phyloP scores from a whole-genome alignment of 2,113 vertebrate genomes.

The Pampusana beccarii region DNA sequence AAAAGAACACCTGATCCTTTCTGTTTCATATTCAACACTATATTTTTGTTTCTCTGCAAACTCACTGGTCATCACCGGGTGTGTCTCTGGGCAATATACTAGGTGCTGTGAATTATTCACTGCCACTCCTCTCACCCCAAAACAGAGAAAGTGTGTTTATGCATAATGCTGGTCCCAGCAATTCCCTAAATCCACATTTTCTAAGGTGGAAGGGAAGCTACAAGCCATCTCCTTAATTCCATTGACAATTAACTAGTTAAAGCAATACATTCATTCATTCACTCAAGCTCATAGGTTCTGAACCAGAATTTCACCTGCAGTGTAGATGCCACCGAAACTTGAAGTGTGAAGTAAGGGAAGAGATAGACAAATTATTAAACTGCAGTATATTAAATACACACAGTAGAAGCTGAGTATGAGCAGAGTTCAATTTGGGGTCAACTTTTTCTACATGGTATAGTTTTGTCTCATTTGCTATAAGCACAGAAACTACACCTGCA shows the following conservation, averaged over 20 bases:
- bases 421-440: neutral
- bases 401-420: neutral
- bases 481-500: neutral
- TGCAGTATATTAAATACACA: neutral
- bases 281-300: neutral
- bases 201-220: neutral
- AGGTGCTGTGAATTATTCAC: constrained; percentile 23
- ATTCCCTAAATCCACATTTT: neutral
- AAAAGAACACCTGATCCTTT: constrained; percentile 5
- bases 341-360: neutral
- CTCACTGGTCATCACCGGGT: constrained; percentile 7
- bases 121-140: neutral
- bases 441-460: neutral
- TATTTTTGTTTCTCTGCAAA: constrained; percentile 9
- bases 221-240: neutral
- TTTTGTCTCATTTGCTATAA: neutral
- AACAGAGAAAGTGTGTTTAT: neutral
- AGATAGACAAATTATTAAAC: neutral
- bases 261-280: neutral
- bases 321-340: neutral
- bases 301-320: neutral
- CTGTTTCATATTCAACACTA: constrained; percentile 36
- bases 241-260: neutral
- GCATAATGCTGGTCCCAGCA: neutral
- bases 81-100: neutral